A percentile compares a stretch with the other conserved stretches of the same genome.
These are phyloP conservation scores for Polydrusus pterygomalis DNA, from an alignment of 2,888 invertebrate genomes.

Conservation along the genomic window DNA sequence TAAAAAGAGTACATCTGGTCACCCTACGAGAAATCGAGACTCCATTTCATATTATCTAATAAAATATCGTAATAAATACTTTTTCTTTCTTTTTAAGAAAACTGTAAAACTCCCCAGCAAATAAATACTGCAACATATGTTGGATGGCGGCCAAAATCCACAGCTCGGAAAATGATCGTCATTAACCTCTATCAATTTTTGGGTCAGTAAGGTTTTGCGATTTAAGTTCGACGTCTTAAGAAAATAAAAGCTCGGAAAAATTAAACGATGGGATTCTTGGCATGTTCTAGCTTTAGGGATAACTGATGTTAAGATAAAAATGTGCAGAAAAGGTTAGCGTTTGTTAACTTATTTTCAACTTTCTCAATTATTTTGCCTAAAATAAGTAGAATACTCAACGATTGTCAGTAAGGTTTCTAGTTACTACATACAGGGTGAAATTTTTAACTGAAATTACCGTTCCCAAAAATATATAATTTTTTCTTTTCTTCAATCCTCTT, in stretches of 20 bases:
- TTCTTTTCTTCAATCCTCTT: no score
- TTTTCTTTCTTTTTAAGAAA: not conserved
- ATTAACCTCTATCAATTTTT: constrained; percentile 36
- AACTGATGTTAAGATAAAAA: not conserved
- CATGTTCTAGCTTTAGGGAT: not conserved
- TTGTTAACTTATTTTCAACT: not conserved
- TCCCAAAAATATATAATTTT: no score
- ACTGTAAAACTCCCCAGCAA: no score
- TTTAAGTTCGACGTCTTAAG: constrained; percentile 19
- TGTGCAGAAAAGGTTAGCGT: not conserved
- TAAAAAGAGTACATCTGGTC: no score
- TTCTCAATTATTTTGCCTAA: no score
- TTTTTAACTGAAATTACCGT: no score
- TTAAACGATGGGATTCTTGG: not conserved
- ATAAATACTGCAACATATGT: constrained; percentile 11
- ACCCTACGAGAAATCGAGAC: no score
- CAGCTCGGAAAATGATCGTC: constrained; percentile 25
- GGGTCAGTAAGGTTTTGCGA: constrained; percentile 25
- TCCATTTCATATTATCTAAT: no score
- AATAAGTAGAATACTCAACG: no score
- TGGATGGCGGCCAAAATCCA: constrained; percentile 24
- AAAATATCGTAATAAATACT: not conserved
- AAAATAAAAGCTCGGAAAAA: constrained; percentile 9
- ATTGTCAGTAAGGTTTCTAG: no score
- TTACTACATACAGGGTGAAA: no score